Base-by-base conservation (phyloP, 2,888 invertebrate genomes). In the Coenonympha arcania region DNA sequence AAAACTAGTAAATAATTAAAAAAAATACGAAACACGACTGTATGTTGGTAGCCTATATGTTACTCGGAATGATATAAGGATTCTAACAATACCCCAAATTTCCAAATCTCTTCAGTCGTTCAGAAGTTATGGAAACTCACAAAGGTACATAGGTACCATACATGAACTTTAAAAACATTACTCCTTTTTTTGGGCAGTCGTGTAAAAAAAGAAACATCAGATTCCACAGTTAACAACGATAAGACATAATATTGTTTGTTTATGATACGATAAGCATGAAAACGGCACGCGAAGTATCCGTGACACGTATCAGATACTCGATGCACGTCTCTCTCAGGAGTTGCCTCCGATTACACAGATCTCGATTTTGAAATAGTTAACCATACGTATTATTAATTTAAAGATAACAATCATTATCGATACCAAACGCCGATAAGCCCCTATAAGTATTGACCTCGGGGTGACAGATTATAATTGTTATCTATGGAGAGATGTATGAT, bases 181-280 rank as follows among this genome's bases (percentile, higher is more conserved):
- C n/a, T n/a, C n/a, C n/a, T n/a, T n/a, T n/a, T n/a, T n/a, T n/a
- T n/a, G n/a, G n/a, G n/a, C n/a, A n/a, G n/a, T n/a, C n/a, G n/a
- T n/a, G n/a, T n/a, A n/a, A 15, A 31, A 28, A 28, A 11, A 28
- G 8, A 34, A 18, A 19, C 9, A n/a, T 33, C 3, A n/a, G n/a
- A n/a, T n/a, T 33, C 15, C 6, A 15, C 6, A 3, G 15, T 18
- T 34, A 4, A 18, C 1, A 34, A 30, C 18, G 43, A 33, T 43
- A 42, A 42, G 19, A 20, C 22, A 33, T 30, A 46, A 41, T 22
- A 50, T 31, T 52, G 42, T 59, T 58, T 63, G 64, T 69, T 69
- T 66, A 68, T 62, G 62, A 56, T 59, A 55, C 60, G 73, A 78
- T 77, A 77, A 72, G 63, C 63, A 56, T 64, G 64, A 65, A n/a